phyloP scores from a whole-genome alignment of 2,113 vertebrate species.

The Plectropomus leopardus region DNA sequence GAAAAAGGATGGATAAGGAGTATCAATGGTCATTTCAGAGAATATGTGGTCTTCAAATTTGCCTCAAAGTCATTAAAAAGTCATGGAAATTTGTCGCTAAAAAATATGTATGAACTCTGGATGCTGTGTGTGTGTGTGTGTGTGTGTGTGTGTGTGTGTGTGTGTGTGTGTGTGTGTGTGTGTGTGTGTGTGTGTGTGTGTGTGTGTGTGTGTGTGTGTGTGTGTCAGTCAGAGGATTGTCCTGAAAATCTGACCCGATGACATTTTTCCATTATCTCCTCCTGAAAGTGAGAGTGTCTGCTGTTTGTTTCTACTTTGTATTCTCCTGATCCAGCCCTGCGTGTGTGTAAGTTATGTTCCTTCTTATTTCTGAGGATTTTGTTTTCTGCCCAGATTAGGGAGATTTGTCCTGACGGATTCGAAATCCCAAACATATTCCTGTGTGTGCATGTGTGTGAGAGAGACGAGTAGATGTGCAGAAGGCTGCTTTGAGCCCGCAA shows the following conservation, averaged over 20 bases:
- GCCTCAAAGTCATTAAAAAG: too few relatives aligned
- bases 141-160: neutral
- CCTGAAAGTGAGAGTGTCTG: constrained; percentile 73
- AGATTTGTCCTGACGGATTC: constrained; percentile 83
- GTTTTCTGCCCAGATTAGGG: constrained; percentile 78
- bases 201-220: constrained; percentile 1
- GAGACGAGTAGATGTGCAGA: constrained; percentile 28
- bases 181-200: constrained; percentile 15
- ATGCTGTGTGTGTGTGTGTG: constrained; percentile 18
- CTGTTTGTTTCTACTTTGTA: constrained; percentile 41
- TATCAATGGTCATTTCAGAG: too few relatives aligned
- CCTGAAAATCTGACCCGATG: constrained; percentile 89
- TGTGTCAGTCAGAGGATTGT: constrained; percentile 44
- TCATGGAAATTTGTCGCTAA: too few relatives aligned
- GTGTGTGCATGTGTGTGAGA: constrained; percentile 36
- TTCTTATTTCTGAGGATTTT: constrained; percentile 85
- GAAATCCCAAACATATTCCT: constrained; percentile 75
- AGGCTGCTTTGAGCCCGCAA: constrained; percentile 66
- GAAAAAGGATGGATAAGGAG: too few relatives aligned
- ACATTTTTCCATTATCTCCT: constrained; percentile 89
- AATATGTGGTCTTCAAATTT: too few relatives aligned
- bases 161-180: constrained; percentile 12
- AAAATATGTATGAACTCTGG: too few relatives aligned
- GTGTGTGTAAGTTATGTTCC: constrained; percentile 38
- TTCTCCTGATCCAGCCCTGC: constrained; percentile 43